phyloP scores from a whole-genome alignment of 2,797 vertebrate species.

The Phrynocephalus vlangalii region DNA sequence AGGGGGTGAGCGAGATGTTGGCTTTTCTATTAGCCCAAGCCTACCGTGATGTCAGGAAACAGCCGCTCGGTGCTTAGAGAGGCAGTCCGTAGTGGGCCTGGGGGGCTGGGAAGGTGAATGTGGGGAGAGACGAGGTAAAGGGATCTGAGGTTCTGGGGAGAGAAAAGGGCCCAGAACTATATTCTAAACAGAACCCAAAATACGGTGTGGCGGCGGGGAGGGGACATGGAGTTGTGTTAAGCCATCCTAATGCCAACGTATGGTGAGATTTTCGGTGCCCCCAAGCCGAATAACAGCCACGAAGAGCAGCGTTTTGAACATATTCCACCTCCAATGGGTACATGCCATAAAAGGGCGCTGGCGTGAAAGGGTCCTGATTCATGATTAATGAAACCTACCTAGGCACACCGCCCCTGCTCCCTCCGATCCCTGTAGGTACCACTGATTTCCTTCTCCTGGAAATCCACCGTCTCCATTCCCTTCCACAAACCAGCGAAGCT shows the following conservation, averaged over 20 bases:
- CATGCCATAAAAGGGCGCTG: neutral
- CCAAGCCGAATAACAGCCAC: no score
- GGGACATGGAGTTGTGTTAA: neutral
- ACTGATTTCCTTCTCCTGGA: neutral
- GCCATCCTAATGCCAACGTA: constrained; percentile 38
- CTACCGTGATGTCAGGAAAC: constrained; percentile 59
- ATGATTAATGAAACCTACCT: neutral
- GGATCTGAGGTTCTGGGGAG: neutral
- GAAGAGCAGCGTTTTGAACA: neutral
- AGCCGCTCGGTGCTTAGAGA: constrained; percentile 38
- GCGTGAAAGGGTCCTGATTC: neutral
- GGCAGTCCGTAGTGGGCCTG: constrained; percentile 18
- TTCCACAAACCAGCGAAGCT: neutral
- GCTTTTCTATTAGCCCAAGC: constrained; percentile 71
- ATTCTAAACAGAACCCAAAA: constrained; percentile 27
- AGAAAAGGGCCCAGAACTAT: neutral
- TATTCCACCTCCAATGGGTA: neutral
- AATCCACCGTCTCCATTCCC: neutral
- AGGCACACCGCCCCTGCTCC: neutral
- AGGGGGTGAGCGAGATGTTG: constrained; percentile 55
- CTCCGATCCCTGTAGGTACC: neutral
- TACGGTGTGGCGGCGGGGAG: constrained; percentile 7
- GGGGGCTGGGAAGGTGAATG: neutral
- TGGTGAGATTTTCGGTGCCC: constrained; percentile 28
- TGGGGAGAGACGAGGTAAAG: neutral